Conservation (phyloP, 2,888 invertebrate genomes). For the Scaptomyza polygonia region DNA sequence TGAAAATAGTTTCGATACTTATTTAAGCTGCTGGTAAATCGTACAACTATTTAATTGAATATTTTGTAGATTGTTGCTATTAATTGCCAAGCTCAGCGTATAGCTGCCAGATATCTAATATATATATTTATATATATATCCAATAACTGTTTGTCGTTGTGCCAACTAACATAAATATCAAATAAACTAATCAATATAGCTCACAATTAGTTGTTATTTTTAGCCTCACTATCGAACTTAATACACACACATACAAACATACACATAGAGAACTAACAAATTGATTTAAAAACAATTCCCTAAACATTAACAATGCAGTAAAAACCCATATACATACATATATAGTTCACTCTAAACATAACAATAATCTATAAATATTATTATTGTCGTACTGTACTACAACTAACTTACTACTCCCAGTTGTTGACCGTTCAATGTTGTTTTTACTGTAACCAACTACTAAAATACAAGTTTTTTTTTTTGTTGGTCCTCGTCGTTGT, state of each 20-base stretch:
- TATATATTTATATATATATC: too few relatives aligned
- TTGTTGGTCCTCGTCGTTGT: slow-evolving; percentile 27
- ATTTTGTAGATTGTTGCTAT: slow-evolving; percentile 3
- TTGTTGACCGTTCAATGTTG: slow-evolving; percentile 70
- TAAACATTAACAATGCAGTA: slow-evolving; percentile 4
- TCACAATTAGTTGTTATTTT: slow-evolving; percentile 40
- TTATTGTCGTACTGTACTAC: slow-evolving; percentile 51
- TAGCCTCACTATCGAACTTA: slow-evolving; percentile 56
- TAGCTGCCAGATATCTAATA: neutral
- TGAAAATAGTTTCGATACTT: neutral
- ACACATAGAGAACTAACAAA: slow-evolving; percentile 20
- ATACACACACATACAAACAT: slow-evolving; percentile 27
- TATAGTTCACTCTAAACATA: slow-evolving; percentile 19
- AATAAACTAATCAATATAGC: slow-evolving; percentile 25
- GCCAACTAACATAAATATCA: slow-evolving; percentile 32
- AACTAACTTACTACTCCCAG: slow-evolving; percentile 13
- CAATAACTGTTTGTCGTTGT: slow-evolving; percentile 35
- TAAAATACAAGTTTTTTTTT: slow-evolving; percentile 37
- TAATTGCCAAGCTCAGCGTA: slow-evolving; percentile 13
- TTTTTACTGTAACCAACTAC: slow-evolving; percentile 46
- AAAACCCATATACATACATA: slow-evolving; percentile 7
- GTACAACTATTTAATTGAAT: neutral
- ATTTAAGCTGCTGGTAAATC: neutral
- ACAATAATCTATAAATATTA: slow-evolving; percentile 7
- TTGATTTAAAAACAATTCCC: neutral